These are phyloP conservation scores for Tricholauxania praeusta DNA, from an alignment of 2,888 invertebrate genomes.

Conservation along the genomic window DNA sequence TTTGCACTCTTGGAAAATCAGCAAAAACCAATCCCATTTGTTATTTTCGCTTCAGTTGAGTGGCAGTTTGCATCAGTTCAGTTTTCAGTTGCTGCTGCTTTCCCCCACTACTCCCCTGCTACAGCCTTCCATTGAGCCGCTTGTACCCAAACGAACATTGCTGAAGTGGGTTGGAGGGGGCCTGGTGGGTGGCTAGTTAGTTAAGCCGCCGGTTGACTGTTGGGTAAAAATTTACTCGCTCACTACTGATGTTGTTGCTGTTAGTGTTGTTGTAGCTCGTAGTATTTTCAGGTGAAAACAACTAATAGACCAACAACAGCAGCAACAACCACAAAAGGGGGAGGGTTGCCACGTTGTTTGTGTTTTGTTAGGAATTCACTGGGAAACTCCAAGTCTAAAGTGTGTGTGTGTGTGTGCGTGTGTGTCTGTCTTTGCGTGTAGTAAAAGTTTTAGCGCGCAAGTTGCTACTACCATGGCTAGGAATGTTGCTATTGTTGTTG, in stretches of 20 bases:
- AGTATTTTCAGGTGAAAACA: conserved; percentile 7
- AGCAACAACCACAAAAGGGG: conserved; percentile 21
- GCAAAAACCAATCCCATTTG: conserved; percentile 69
- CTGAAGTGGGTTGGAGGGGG: conserved; percentile 25
- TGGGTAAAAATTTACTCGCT: no score
- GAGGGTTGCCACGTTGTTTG: conserved; percentile 42
- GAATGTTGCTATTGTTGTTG: conserved; percentile 13
- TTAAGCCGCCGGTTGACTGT: neutral
- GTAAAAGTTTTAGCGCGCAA: conserved; percentile 22
- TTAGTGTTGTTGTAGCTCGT: conserved; percentile 19
- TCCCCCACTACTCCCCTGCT: neutral
- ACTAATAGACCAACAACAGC: conserved; percentile 33
- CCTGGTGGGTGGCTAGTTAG: conserved; percentile 10
- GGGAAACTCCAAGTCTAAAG: neutral
- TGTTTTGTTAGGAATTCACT: conserved; percentile 20
- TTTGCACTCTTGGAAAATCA: conserved; percentile 57
- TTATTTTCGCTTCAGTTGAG: conserved; percentile 68
- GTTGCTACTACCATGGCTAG: neutral
- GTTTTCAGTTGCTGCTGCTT: conserved; percentile 43
- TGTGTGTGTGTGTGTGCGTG: conserved; percentile 6
- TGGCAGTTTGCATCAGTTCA: conserved; percentile 66
- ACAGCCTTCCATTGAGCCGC: neutral
- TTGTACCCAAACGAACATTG: neutral
- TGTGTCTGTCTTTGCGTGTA: neutral
- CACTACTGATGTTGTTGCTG: conserved; percentile 6